phyloP scores from a whole-genome alignment of 37 sponge, comb jelly and placozoan species.

The Axinella damicornis region DNA sequence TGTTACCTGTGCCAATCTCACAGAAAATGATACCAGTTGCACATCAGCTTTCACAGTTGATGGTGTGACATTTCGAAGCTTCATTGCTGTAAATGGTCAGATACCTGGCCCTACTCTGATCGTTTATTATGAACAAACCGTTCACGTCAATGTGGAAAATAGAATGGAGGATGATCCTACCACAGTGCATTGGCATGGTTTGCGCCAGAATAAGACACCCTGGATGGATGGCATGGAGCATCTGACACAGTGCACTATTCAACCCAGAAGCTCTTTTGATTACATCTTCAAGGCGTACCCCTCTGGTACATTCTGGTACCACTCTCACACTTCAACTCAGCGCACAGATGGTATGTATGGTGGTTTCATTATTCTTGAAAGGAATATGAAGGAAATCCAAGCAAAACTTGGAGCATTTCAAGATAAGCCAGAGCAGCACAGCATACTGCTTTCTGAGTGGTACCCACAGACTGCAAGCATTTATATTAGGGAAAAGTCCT shows the following conservation, averaged over 20 bases:
- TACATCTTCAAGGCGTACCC: slow-evolving; percentile 61
- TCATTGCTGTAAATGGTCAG: slow-evolving; percentile 43
- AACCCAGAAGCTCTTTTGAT: slow-evolving; percentile 25
- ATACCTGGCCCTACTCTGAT: slow-evolving; percentile 67
- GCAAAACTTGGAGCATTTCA: not conserved
- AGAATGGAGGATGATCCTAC: slow-evolving; percentile 35
- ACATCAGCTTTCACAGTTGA: slow-evolving; percentile 18
- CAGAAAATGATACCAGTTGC: slow-evolving; percentile 6
- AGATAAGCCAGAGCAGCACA: slow-evolving; percentile 63
- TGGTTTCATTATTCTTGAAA: slow-evolving; percentile 47
- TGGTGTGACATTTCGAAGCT: slow-evolving; percentile 22
- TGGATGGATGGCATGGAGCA: slow-evolving; percentile 75
- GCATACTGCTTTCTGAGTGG: slow-evolving; percentile 39
- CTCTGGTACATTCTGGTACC: slow-evolving; percentile 80
- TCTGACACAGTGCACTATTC: slow-evolving; percentile 63
- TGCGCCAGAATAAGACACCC: slow-evolving; percentile 43
- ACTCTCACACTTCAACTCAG: slow-evolving; percentile 64
- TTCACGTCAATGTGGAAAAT: slow-evolving; percentile 57
- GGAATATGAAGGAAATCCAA: not conserved
- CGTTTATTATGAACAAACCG: slow-evolving; percentile 29
- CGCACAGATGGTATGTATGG: slow-evolving; percentile 77
- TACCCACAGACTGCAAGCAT: not conserved
- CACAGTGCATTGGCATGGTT: slow-evolving; percentile 77
- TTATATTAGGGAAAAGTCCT: not conserved
- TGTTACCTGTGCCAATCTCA: not conserved